Base-by-base conservation (phyloP, 2,888 invertebrate species). In the Zygaena filipendulae region DNA sequence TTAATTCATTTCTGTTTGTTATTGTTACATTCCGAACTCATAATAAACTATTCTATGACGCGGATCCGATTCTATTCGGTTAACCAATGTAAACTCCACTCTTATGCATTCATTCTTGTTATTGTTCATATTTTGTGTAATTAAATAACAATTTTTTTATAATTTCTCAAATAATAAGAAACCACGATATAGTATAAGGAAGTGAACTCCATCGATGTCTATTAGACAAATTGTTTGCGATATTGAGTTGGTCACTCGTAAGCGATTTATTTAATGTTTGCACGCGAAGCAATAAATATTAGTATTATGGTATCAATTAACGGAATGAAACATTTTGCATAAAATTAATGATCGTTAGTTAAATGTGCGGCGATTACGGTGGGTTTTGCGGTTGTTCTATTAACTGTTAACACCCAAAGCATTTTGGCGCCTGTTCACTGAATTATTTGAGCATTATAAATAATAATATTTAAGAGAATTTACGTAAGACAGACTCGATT, bases 1-100 rank as follows among this genome's bases (percentile, higher is more conserved):
- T 77, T 67, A 60, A 61, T 60, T 57, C 61, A 58, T 54, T 54
- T 58, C 62, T 62, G 62, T 70, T 70, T 68, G 68, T 69, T 69
- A 64, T 68, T 66, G 59, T 61, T 54, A 54, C 49, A 60, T 63
- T 59, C 59, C 59, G 48, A 40, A 36, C 45, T 43, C 40, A 46
- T 49, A 49, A 43, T 41, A 44, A 43, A 42, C 35, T 42, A 34
- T 43, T 44, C n/a, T 45, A 45, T 49, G 38, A 37, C 31, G 41
- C 45, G 43, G 49, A 42, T 47, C 49, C 48, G 40, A 40, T 44
- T 55, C 44, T 44, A 36, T 45, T 50, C 47, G 45, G 38, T 43
- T 43, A 34, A 33, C 27, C 14, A 8, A n/a, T 28, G n/a, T 12
- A 13, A 21, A 16, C 12, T 18, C 18, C 18, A 18, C 8, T 18